Evolutionary conservation across 2,797 vertebrate species (phyloP).

Genomic region (Labeo calbasu): DNA sequence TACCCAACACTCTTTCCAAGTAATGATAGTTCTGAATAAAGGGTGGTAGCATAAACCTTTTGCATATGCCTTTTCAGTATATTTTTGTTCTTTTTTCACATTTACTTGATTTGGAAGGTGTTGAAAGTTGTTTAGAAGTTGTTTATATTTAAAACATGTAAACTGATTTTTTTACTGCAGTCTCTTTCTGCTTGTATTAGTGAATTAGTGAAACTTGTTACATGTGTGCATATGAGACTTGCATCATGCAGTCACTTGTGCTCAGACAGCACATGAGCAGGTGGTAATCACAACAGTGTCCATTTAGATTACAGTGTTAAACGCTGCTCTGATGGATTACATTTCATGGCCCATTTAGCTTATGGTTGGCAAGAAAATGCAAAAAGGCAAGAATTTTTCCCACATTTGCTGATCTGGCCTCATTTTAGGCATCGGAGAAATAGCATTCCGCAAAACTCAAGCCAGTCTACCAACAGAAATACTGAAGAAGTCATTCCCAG

Average conservation of each 20-base stretch:
- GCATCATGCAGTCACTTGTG: conserved; percentile 33
- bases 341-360: conserved; percentile 47
- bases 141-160: not conserved
- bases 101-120: not conserved
- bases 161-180: not conserved
- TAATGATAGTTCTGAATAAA: not conserved
- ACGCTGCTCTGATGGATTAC: conserved; percentile 43
- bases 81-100: not conserved
- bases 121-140: not conserved
- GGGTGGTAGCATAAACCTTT: not conserved
- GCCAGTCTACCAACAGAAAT: conserved; percentile 4
- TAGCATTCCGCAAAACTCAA: not conserved
- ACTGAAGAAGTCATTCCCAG: not conserved
- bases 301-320: conserved; percentile 43
- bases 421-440: not conserved
- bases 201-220: conserved; percentile 21
- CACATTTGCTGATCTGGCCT: conserved; percentile 14
- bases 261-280: conserved; percentile 41
- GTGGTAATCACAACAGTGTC: conserved; percentile 38
- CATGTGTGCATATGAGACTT: conserved; percentile 6
- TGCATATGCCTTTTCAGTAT: not conserved
- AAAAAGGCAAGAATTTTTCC: not conserved
- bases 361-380: conserved; percentile 26
- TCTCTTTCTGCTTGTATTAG: not conserved
- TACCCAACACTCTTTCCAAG: no score